Evolutionary conservation across 2,888 invertebrate genomes (phyloP).

Genomic region (Escarpia spicata): DNA sequence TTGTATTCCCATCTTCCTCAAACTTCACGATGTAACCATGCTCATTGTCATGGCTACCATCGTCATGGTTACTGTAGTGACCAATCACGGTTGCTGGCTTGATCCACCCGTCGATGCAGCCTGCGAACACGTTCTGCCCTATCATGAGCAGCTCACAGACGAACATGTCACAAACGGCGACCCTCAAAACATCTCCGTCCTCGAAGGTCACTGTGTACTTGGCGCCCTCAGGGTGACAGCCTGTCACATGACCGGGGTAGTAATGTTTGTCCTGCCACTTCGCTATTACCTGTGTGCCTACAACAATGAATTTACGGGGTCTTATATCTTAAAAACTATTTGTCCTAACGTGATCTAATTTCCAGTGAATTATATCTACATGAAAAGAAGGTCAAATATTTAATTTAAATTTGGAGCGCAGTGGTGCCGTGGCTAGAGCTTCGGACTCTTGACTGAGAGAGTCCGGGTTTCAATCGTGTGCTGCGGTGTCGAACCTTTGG

Average conservation of each 20-base stretch:
- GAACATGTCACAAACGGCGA: not conserved
- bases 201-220: not conserved
- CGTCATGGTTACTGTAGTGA: not conserved
- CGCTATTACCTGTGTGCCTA: constrained; percentile 26
- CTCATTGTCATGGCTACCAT: not conserved
- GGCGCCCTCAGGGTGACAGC: not conserved
- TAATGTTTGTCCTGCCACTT: constrained; percentile 30
- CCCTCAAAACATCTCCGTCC: not conserved
- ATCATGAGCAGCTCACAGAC: not conserved
- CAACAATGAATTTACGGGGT: not conserved
- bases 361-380: too few species aligned
- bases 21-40: not conserved
- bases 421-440: too few species aligned
- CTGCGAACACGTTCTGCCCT: not conserved
- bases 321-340: too few species aligned
- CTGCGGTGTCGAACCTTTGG: too few species aligned
- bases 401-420: too few species aligned
- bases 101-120: not conserved
- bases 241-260: constrained; percentile 32
- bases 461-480: too few species aligned
- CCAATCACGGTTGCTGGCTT: not conserved
- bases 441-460: too few species aligned
- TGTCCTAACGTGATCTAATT: too few species aligned
- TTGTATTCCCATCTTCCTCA: not conserved
- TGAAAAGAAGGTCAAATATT: too few species aligned